phyloP scores from a whole-genome alignment of 2,113 vertebrate species.

The Prietella phreatophila region DNA sequence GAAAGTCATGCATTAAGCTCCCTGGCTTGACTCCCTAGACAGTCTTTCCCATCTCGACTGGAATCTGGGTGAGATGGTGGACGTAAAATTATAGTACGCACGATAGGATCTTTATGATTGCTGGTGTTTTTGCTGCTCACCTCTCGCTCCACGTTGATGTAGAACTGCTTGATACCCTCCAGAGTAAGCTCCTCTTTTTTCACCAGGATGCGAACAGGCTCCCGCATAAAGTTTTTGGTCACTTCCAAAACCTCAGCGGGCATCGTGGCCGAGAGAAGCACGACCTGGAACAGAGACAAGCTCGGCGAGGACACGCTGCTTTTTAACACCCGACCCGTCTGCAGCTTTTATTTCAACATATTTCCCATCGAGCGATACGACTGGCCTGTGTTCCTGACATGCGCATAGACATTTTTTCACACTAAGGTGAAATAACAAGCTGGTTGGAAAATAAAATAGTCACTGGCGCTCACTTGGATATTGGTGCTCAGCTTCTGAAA shows the following conservation, averaged over 20 bases:
- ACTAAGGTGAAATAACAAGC: neutral
- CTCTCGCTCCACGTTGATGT: constrained; percentile 88
- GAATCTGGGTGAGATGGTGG: neutral
- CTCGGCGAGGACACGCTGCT: neutral
- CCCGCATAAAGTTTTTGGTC: constrained; percentile 91
- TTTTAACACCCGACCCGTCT: neutral
- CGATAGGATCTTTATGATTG: neutral
- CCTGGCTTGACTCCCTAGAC: neutral
- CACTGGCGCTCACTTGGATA: constrained; percentile 76
- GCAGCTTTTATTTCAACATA: neutral
- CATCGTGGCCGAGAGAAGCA: constrained; percentile 86
- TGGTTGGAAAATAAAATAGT: neutral
- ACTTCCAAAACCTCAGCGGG: constrained; percentile 88
- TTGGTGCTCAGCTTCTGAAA: constrained; percentile 88
- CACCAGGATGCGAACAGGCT: constrained; percentile 86
- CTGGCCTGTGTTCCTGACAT: neutral
- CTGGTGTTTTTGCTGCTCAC: constrained; percentile 56
- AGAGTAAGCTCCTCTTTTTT: constrained; percentile 89
- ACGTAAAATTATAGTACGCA: neutral
- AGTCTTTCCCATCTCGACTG: neutral
- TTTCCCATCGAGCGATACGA: neutral
- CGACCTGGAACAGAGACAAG: constrained; percentile 70
- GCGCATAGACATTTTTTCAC: neutral
- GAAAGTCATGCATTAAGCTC: neutral
- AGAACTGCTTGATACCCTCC: constrained; percentile 90